Evolutionary conservation across 2,888 invertebrate species (phyloP), one percentile per base, ranked within the genome.

Genomic region (Cryptocephalus moraei): DNA sequence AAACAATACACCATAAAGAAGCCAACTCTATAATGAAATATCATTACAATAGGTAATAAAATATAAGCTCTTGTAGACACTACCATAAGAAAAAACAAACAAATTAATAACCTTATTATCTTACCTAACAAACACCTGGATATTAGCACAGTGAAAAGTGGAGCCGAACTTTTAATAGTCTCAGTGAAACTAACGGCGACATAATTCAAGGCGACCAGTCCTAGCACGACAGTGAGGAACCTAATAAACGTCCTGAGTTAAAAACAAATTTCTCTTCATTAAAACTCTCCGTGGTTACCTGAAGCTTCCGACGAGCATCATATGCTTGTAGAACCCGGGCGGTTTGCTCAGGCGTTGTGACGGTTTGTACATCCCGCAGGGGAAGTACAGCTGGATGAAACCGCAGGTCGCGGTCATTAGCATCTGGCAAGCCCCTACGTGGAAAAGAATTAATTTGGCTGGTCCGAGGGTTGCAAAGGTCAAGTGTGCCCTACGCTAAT

Each of bases 161-260:
- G 87, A 12, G 86, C 86, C 33, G 86, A 85, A 68, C 85, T 85
- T 67, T 87, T 87, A 41, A 87, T 82, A 10, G 86, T 86, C 69
- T 86, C 86, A 41, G 86, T 86, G 66, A 87, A 87, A 67, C 85
- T 86, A 47, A 86, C 85, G 50, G 86, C 84, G 48, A 86, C 84
- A 68, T 81, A 86, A 72, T 85, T 84, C 46, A 87, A 72, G 8
- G 86, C 83, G 45, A 86, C 76, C 57, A 86, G 69, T 46, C 86
- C 86, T 60, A 86, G 69, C 48, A 86, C 78, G 44, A 87, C 84
- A 8, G 86, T 86, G 42, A 79, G 74, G 68, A 86, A 85, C 63
- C 82, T 82, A 64, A 31, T 6, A 13, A 11, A n/a, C 13, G 36
- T 6, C 1, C 12, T 32, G 32, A 33, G 33, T 13, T 32, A 31